These are phyloP conservation scores for Haplochromis burtoni DNA, from an alignment of 2,113 vertebrate genomes.

Conservation along the genomic window DNA sequence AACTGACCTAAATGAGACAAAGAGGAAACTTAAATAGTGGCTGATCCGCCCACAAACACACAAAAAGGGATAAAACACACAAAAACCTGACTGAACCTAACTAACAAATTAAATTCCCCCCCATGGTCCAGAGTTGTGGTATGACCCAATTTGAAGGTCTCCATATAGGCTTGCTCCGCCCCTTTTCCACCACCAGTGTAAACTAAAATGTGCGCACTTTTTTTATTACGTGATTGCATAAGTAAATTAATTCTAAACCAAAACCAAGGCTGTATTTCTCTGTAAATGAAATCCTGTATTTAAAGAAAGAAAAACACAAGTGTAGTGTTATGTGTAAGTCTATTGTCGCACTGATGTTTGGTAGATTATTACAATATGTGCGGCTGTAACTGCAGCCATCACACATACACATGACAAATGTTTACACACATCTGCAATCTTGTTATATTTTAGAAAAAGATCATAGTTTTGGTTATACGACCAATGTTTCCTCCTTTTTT, in stretches of 20 bases:
- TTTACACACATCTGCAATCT: background rate
- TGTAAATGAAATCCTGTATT: background rate
- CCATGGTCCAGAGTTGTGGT: background rate
- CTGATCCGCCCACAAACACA: background rate
- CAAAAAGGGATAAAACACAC: background rate
- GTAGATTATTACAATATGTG: background rate
- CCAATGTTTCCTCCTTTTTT: background rate
- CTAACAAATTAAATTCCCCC: fast-evolving
- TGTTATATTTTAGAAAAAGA: background rate
- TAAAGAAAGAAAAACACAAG: background rate
- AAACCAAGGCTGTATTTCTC: fast-evolving
- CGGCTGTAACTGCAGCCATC: background rate
- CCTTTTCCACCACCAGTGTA: background rate
- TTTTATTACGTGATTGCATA: background rate
- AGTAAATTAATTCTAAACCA: fast-evolving
- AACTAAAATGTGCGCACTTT: fast-evolving
- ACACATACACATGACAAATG: background rate
- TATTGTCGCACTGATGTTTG: background rate
- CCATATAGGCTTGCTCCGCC: background rate
- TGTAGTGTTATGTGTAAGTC: background rate
- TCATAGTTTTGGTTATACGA: fast-evolving
- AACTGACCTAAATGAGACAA: background rate
- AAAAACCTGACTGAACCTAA: background rate
- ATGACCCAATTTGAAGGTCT: background rate
- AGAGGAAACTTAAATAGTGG: background rate